Evolutionary conservation across 1,140 invertebrate species (phyloP).

Genomic region (Linepithema humile): DNA sequence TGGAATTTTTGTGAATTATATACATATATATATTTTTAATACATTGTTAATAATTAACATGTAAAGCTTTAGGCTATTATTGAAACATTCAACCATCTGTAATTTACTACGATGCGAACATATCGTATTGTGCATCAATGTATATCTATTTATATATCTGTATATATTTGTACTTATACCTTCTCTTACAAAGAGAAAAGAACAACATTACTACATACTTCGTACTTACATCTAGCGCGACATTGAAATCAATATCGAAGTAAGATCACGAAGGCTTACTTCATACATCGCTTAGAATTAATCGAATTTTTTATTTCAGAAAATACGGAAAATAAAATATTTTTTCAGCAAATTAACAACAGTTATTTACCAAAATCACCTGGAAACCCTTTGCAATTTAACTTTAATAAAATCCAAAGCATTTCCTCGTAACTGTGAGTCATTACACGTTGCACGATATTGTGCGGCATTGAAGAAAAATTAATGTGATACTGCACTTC

Average conservation of each 20-base stretch:
- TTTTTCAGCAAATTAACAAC: constrained; percentile 48
- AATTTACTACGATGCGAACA: constrained; percentile 53
- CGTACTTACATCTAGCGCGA: constrained; percentile 53
- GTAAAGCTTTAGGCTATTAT: neutral
- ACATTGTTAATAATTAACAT: no score
- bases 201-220: constrained; percentile 25
- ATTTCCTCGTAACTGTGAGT: neutral
- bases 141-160: constrained; percentile 60
- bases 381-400: neutral
- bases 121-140: constrained; percentile 49
- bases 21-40: neutral
- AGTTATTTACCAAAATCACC: neutral
- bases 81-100: constrained; percentile 58
- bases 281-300: constrained; percentile 59
- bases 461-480: neutral
- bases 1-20: no score
- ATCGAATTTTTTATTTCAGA: constrained; percentile 74
- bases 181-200: constrained; percentile 46
- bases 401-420: neutral
- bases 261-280: constrained; percentile 52
- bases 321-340: constrained; percentile 67
- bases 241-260: constrained; percentile 55
- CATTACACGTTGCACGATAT: neutral
- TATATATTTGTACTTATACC: constrained; percentile 62
- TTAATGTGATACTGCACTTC: neutral